A percentile compares a stretch with the other conserved stretches of the same genome.
Evolutionary conservation across 2,797 vertebrate species (phyloP).

Genomic region (Otolemur crassicaudatus): DNA sequence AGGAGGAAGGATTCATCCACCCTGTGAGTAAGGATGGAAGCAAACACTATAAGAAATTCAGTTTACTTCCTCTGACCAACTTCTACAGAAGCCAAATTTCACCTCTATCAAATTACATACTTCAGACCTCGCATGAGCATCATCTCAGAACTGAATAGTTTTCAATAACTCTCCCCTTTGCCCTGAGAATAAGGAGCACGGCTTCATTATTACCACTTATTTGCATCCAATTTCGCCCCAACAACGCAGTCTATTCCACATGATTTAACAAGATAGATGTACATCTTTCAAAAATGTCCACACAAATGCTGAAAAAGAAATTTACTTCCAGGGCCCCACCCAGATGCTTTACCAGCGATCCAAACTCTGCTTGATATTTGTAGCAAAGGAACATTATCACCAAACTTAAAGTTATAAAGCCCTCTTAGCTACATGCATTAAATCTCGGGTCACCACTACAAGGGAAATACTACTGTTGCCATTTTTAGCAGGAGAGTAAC

Average conservation of each 20-base stretch:
- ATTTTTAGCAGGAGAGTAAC: neutral
- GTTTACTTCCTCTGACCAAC: neutral
- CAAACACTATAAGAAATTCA: neutral
- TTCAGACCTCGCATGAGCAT: neutral
- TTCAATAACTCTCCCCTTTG: neutral
- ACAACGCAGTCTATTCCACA: neutral
- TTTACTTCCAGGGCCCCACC: neutral
- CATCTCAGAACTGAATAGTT: neutral
- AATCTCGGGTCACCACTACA: neutral
- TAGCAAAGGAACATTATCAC: neutral
- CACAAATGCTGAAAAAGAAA: neutral
- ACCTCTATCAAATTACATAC: neutral
- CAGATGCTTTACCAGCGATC: neutral
- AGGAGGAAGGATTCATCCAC: neutral
- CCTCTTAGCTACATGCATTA: neutral
- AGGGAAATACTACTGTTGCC: neutral
- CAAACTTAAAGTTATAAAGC: neutral
- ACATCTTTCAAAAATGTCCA: neutral
- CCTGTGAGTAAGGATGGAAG: neutral
- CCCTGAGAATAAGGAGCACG: neutral
- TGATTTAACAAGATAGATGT: neutral
- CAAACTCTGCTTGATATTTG: neutral
- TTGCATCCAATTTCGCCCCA: slow-evolving; percentile 16
- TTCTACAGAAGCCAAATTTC: neutral
- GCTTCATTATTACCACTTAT: neutral